These are phyloP conservation scores for Chloropsis hardwickii DNA, from an alignment of 2,113 vertebrate genomes.

Conservation along the genomic window DNA sequence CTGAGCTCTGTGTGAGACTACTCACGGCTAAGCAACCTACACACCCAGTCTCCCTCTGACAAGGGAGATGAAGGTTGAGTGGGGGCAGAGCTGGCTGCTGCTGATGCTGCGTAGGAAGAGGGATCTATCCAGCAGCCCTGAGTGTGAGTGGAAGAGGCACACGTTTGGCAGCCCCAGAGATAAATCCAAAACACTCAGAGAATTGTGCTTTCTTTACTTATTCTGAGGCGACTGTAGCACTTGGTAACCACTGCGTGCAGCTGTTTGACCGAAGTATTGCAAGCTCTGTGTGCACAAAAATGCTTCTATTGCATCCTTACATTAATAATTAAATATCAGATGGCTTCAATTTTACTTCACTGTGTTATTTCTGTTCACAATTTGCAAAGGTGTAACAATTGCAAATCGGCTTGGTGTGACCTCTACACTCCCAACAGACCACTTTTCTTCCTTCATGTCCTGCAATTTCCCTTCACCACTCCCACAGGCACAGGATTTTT, in stretches of 20 bases:
- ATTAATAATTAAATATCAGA: neutral
- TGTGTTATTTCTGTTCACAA: neutral
- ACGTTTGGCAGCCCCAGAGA: rapidly evolving
- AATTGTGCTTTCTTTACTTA: neutral
- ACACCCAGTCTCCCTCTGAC: neutral
- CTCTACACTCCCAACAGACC: neutral
- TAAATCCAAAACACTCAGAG: neutral
- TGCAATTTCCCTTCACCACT: neutral
- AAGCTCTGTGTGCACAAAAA: neutral
- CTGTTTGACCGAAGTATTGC: neutral
- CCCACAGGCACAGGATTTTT: neutral
- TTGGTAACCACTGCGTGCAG: neutral
- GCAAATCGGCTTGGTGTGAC: neutral
- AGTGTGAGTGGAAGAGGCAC: neutral
- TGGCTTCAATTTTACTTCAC: neutral
- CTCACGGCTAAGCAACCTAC: neutral
- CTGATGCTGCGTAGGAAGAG: neutral
- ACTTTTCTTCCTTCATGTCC: neutral
- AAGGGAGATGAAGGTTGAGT: neutral
- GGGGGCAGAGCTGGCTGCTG: neutral
- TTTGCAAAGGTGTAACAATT: neutral
- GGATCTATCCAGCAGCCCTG: rapidly evolving
- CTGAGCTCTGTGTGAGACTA: neutral
- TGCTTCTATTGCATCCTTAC: neutral
- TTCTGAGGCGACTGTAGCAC: neutral